A percentile compares a stretch with the other conserved stretches of the same genome.
These are phyloP conservation scores for Torymus tubicola DNA, from an alignment of 2,888 invertebrate genomes.

Conservation along the genomic window DNA sequence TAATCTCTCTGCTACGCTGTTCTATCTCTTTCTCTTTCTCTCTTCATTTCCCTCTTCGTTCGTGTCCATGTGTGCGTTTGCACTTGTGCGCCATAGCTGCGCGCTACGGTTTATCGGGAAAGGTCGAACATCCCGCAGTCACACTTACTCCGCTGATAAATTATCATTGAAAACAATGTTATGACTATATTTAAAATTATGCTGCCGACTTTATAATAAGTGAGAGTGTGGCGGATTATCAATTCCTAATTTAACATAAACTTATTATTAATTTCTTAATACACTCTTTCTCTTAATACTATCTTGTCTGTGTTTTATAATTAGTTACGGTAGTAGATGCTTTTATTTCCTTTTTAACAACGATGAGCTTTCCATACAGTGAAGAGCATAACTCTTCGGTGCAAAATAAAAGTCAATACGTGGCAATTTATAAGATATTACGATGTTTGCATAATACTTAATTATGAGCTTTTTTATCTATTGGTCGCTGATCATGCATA, in stretches of 20 bases:
- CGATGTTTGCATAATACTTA: background rate
- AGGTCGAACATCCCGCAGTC: conserved; percentile 74
- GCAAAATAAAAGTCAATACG: conserved; percentile 2
- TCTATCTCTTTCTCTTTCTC: conserved; percentile 43
- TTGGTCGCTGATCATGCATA: no score
- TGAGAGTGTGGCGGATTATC: background rate
- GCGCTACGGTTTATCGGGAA: conserved; percentile 69
- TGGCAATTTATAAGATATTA: conserved; percentile 2
- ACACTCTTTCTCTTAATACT: no score
- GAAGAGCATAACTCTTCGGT: no score
- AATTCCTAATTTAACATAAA: conserved; percentile 1
- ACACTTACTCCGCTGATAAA: conserved; percentile 71
- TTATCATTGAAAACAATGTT: conserved; percentile 68
- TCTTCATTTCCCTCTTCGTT: conserved; percentile 1
- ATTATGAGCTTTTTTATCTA: background rate
- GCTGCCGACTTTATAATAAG: conserved; percentile 61
- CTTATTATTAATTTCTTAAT: conserved; percentile 1
- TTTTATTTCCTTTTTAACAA: no score
- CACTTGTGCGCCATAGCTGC: conserved; percentile 56
- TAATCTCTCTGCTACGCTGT: conserved; percentile 32
- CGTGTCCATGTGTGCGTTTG: conserved; percentile 42
- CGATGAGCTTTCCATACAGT: no score
- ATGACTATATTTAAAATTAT: conserved; percentile 71
- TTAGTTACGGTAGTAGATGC: no score
- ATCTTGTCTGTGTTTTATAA: no score